Evolutionary conservation across 2,113 vertebrate genomes (phyloP).

Genomic region (Chaetodon auriga): DNA sequence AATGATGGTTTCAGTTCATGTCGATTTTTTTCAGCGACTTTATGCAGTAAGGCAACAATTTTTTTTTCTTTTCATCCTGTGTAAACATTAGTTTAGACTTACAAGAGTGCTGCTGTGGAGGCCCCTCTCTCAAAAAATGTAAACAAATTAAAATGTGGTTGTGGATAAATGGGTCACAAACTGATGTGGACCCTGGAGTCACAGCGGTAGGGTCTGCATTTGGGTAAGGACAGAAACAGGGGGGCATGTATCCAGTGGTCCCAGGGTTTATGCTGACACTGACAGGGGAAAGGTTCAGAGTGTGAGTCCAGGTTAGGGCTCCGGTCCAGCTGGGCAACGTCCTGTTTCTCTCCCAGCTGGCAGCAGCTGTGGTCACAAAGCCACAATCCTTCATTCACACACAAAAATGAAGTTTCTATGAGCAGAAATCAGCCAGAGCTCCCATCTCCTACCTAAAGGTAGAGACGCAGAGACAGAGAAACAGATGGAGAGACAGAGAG

Average conservation of each 20-base stretch:
- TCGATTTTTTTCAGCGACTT: not conserved
- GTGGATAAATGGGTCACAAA: not conserved
- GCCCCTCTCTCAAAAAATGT: not conserved
- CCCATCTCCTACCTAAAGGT: not conserved
- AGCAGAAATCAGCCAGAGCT: constrained; percentile 9
- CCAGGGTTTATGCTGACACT: constrained; percentile 24
- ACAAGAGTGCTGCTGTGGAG: not conserved
- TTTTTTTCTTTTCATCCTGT: not conserved
- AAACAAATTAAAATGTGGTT: too few relatives aligned
- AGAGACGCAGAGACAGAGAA: constrained; percentile 6
- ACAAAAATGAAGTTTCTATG: constrained; percentile 26
- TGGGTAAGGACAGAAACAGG: not conserved
- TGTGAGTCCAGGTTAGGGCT: constrained; percentile 50
- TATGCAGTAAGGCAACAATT: too few relatives aligned
- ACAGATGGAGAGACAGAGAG: constrained; percentile 24
- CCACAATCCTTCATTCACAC: constrained; percentile 66
- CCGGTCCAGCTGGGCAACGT: constrained; percentile 54
- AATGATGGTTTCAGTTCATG: not conserved
- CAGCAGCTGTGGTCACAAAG: constrained; percentile 53
- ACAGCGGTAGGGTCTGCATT: not conserved
- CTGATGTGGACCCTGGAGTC: not conserved
- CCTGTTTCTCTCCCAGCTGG: constrained; percentile 48
- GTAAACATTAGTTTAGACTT: not conserved
- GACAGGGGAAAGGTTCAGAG: constrained; percentile 30
- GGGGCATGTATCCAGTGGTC: constrained; percentile 5